phyloP scores from a whole-genome alignment of 2,797 vertebrate genomes.

The Lacerta agilis region DNA sequence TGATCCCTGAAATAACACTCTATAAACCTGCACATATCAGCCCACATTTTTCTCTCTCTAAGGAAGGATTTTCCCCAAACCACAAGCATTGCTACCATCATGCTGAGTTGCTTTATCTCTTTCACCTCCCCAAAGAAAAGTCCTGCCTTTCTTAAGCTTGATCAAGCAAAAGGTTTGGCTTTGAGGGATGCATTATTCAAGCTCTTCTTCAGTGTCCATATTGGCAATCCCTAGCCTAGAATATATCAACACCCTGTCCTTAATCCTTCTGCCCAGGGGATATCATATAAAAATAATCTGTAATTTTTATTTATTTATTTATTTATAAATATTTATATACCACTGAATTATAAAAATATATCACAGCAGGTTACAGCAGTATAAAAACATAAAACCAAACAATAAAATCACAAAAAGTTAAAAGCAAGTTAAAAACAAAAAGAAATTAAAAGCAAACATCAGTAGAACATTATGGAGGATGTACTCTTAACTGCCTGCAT shows the following conservation, averaged over 20 bases:
- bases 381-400: too few relatives aligned
- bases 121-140: background rate
- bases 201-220: background rate
- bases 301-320: too few relatives aligned
- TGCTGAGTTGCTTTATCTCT: background rate
- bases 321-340: too few relatives aligned
- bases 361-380: too few relatives aligned
- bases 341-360: background rate
- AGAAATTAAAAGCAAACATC: too few relatives aligned
- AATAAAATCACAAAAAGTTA: too few relatives aligned
- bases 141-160: background rate
- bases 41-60: background rate
- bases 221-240: background rate
- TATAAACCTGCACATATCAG: background rate
- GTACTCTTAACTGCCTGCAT: too few relatives aligned
- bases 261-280: background rate
- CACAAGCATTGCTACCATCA: background rate
- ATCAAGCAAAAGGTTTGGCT: background rate
- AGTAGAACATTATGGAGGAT: too few relatives aligned
- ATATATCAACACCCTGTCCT: background rate
- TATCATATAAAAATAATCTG: background rate
- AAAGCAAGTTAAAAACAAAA: too few relatives aligned
- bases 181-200: background rate
- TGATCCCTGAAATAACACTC: background rate
- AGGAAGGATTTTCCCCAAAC: background rate